These are phyloP conservation scores for Trichopria drosophilae DNA, from an alignment of 2,888 invertebrate species.

Conservation along the genomic window DNA sequence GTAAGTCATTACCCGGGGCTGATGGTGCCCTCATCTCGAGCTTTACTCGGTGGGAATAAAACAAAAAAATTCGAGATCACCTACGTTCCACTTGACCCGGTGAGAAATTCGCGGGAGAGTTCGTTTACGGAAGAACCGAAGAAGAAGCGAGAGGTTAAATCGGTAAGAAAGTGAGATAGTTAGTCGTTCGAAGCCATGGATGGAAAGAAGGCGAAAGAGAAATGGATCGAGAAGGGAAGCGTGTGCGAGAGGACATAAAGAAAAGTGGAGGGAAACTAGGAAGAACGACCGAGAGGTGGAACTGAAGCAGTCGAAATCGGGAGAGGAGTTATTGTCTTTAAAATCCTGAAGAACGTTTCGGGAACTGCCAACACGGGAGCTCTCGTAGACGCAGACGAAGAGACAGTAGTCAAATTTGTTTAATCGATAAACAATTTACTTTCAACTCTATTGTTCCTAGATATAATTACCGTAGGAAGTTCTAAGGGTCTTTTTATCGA, in stretches of 20 bases:
- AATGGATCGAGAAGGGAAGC: conserved; percentile 12
- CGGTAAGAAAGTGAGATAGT: no score
- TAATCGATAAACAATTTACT: no score
- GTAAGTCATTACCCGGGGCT: conserved; percentile 47
- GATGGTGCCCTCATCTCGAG: conserved; percentile 19
- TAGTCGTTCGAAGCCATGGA: no score
- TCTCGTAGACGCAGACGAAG: no score
- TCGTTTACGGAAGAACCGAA: neutral
- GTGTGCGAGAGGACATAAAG: conserved; percentile 11
- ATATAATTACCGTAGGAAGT: no score
- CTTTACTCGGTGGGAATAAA: neutral
- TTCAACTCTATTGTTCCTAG: no score
- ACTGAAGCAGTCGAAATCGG: conserved; percentile 8
- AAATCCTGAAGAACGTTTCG: conserved; percentile 15
- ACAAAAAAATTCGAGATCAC: conserved; percentile 19
- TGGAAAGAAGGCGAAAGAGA: no score
- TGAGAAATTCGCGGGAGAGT: conserved; percentile 39
- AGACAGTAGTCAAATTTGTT: no score
- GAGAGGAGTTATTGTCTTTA: conserved; percentile 14
- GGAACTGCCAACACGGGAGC: no score
- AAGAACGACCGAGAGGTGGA: conserved; percentile 18
- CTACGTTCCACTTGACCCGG: conserved; percentile 26
- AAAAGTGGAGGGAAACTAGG: conserved; percentile 15
- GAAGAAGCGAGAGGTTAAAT: neutral
- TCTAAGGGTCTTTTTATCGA: no score